These are phyloP conservation scores for Poecilia wingei DNA, from an alignment of 2,797 vertebrate species.

Conservation along the genomic window DNA sequence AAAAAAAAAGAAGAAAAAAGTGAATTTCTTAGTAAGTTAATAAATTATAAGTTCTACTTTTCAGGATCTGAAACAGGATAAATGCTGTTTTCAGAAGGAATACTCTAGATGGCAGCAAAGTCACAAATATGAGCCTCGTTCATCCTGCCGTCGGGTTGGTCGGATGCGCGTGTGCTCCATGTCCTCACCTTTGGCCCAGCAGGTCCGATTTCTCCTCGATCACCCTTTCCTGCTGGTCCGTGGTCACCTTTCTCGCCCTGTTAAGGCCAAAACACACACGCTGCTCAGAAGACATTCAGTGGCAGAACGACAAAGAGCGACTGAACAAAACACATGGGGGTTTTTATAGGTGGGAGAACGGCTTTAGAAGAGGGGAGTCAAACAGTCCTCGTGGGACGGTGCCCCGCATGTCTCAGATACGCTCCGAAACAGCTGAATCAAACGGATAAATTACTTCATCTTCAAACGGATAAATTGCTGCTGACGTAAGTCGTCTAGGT, in stretches of 20 bases:
- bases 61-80: not conserved
- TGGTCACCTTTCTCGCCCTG: conserved; percentile 93
- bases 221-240: conserved; percentile 90
- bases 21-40: not conserved
- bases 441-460: not conserved
- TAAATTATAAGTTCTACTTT: conserved; percentile 12
- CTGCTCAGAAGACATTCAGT: not conserved
- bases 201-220: conserved; percentile 88
- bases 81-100: not conserved
- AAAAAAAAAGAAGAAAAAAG: not conserved
- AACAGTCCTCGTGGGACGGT: not conserved
- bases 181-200: conserved; percentile 90
- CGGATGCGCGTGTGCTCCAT: not conserved
- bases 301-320: not conserved
- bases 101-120: conserved; percentile 71
- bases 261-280: conserved; percentile 10
- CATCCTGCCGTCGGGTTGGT: not conserved
- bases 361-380: not conserved
- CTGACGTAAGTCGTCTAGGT: not conserved
- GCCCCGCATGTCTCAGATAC: not conserved
- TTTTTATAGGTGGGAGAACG: conserved; percentile 10
- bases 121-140: not conserved
- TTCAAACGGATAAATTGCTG: not conserved
- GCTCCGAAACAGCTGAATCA: not conserved
- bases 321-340: conserved; percentile 3